phyloP scores from a whole-genome alignment of 2,888 invertebrate species.

The Heliconius ismenius region DNA sequence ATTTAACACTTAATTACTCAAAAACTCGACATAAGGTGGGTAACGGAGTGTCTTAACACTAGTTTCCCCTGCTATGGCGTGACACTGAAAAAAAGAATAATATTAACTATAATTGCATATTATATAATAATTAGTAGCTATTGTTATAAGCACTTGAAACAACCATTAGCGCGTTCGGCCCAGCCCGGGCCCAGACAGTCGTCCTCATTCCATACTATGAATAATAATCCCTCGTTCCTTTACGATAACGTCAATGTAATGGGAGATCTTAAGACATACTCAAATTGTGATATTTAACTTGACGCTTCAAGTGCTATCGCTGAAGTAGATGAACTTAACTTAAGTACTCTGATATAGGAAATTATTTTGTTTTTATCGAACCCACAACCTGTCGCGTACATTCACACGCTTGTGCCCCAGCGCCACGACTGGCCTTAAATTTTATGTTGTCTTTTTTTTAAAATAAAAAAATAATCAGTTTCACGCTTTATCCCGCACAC shows the following conservation, averaged over 20 bases:
- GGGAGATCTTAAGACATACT: slow-evolving; percentile 41
- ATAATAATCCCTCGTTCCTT: slow-evolving; percentile 58
- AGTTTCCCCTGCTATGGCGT: too few relatives aligned
- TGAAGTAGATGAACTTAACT: background rate
- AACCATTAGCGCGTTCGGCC: slow-evolving; percentile 39
- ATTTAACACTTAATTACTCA: too few relatives aligned
- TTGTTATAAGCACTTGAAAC: slow-evolving; percentile 6
- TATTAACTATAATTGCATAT: background rate
- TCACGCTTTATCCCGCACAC: too few relatives aligned
- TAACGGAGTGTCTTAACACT: too few relatives aligned
- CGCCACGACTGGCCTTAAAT: too few relatives aligned
- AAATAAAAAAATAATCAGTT: too few relatives aligned
- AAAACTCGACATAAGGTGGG: too few relatives aligned
- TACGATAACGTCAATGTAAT: slow-evolving; percentile 55
- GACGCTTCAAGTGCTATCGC: slow-evolving; percentile 13
- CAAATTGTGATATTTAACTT: slow-evolving; percentile 29
- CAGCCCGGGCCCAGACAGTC: slow-evolving; percentile 49
- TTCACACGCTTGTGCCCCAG: too few relatives aligned
- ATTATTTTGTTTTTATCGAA: background rate
- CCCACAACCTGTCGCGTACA: too few relatives aligned
- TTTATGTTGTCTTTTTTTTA: too few relatives aligned
- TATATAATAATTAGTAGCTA: background rate
- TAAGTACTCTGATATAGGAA: background rate
- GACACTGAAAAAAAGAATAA: too few relatives aligned
- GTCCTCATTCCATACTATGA: slow-evolving; percentile 62